phyloP scores from a whole-genome alignment of 2,797 vertebrate species.

The Pseudochirops cupreus region DNA sequence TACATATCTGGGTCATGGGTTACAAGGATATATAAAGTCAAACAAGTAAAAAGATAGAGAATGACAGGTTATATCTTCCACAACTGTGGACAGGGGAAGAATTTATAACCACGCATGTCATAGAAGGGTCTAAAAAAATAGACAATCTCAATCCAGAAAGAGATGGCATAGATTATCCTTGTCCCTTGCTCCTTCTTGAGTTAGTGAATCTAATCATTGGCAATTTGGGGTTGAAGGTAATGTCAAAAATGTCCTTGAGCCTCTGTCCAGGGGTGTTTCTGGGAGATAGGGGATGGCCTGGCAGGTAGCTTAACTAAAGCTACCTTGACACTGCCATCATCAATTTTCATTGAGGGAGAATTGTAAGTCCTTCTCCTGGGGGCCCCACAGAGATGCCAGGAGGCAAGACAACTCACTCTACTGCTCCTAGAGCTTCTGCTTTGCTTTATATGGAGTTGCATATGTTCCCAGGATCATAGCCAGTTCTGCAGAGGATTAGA shows the following conservation, averaged over 20 bases:
- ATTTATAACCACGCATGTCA: neutral
- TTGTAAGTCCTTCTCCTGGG: neutral
- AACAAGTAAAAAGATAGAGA: neutral
- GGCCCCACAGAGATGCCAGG: neutral
- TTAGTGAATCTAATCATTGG: neutral
- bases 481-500: neutral
- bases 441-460: neutral
- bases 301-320: neutral
- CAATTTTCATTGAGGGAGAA: neutral
- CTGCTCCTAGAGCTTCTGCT: neutral
- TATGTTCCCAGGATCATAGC: neutral
- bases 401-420: neutral
- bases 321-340: neutral
- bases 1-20: neutral
- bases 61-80: neutral
- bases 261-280: neutral
- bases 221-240: neutral
- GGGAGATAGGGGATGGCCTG: neutral
- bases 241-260: neutral
- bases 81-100: neutral
- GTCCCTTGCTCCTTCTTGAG: neutral
- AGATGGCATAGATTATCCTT: neutral
- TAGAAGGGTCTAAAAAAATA: neutral
- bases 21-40: neutral
- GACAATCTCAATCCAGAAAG: neutral